Evolutionary conservation across 2,888 invertebrate species (phyloP), one percentile per base, ranked within the genome.

Genomic region (Callinectes sapidus): DNA sequence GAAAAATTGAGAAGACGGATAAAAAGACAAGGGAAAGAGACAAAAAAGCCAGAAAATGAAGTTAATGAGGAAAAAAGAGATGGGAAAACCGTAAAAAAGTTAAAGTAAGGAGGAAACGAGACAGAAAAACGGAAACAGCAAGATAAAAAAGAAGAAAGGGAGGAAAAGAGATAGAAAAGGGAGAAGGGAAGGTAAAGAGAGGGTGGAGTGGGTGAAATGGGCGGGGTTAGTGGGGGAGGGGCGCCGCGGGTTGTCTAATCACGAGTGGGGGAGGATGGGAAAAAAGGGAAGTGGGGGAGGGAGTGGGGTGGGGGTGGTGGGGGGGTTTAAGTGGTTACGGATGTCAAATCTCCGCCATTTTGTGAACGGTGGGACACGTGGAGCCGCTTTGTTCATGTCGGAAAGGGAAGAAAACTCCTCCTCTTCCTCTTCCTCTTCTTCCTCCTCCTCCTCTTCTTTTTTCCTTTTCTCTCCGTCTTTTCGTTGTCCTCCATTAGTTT

Each of bases 221-320:
- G 71, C n/a, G 71, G 48, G 54, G 87, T 32, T 28, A 28, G 13
- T 16, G 54, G 54, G 48, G 81, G 35, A 81, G 71, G 6, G 71
- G 71, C 71, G 71, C 71, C n/a, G 71, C 71, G 71, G 71, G 71
- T 77, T 77, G 71, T 77, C 71, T 77, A 77, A 77, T 77, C 71
- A 77, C 28, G 35, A 13, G 35, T 81, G 16, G 81, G 77, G 81
- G 35, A 35, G 81, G 35, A 35, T 16, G 81, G 35, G 81, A n/a
- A 39, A 39, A 71, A 61, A 18, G 71, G 71, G 71, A n/a, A 71
- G 71, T 71, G 71, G 8, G 71, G 10, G 71, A 28, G 71, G 87
- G n/a, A 87, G 39, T 1, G 3, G 23, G 42, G 42, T 23, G 28
- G 42, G 54, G 54, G 54, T 5, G 42, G n/a, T 6, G 87, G n/a